Conservation (phyloP, 1,140 invertebrate species). For the Theocolax elegans region DNA sequence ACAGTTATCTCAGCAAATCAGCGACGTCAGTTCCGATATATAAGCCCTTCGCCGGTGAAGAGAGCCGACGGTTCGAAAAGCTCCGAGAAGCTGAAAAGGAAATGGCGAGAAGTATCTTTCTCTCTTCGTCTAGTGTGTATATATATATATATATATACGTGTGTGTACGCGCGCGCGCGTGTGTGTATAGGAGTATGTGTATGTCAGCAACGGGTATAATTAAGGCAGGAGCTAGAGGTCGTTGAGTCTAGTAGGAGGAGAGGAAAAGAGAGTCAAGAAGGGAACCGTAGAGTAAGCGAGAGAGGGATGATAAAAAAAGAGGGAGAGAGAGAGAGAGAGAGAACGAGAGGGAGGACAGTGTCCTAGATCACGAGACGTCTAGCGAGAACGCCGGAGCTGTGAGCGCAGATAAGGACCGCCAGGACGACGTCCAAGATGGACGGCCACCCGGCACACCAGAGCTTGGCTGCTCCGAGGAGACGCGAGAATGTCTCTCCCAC, state of each 20-base stretch:
- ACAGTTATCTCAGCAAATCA: constrained; percentile 31
- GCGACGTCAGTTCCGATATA: constrained; percentile 27
- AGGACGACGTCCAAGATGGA: constrained; percentile 68
- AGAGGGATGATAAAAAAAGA: constrained; percentile 31
- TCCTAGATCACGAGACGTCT: constrained; percentile 67
- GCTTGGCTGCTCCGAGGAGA: constrained; percentile 26
- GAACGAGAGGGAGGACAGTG: constrained; percentile 50
- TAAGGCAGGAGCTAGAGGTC: constrained; percentile 33
- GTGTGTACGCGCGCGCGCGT: too few species aligned
- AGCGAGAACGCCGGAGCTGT: constrained; percentile 60
- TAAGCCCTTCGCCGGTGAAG: constrained; percentile 1
- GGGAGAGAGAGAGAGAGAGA: constrained; percentile 21
- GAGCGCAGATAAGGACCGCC: constrained; percentile 67
- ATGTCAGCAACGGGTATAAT: constrained; percentile 32
- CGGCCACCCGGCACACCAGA: constrained; percentile 56
- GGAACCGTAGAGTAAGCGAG: constrained; percentile 46
- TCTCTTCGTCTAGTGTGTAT: not conserved
- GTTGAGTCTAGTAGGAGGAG: constrained; percentile 13
- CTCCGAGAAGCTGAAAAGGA: not conserved
- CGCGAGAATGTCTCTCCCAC: constrained; percentile 38
- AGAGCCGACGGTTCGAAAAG: not conserved
- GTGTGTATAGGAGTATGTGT: constrained; percentile 11
- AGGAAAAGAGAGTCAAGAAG: constrained; percentile 27
- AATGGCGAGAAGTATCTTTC: not conserved
- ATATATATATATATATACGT: not conserved